Conservation (phyloP, 2,113 vertebrate species). For the Calidris pugnax region DNA sequence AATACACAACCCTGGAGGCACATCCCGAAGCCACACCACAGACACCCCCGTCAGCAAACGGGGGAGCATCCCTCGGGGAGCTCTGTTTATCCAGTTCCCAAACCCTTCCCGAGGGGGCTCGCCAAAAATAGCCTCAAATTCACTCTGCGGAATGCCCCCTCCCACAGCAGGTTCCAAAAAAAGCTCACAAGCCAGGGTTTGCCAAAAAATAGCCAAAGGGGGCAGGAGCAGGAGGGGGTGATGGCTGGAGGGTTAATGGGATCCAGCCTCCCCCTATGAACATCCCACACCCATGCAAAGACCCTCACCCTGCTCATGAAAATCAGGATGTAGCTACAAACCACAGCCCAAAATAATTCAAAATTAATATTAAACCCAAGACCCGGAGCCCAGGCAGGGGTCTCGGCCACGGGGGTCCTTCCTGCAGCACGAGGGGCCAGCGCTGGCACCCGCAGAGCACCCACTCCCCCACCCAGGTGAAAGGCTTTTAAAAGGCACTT, state of each 20-base stretch:
- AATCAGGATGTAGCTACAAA: fast-evolving
- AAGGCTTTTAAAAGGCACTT: not conserved
- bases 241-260: fast-evolving
- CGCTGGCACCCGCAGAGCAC: fast-evolving
- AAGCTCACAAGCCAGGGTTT: fast-evolving
- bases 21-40: not conserved
- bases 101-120: not conserved
- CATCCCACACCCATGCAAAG: not conserved
- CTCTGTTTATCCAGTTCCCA: not conserved
- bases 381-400: not conserved
- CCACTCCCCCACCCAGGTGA: fast-evolving
- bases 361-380: fast-evolving
- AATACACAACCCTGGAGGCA: not conserved
- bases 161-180: not conserved
- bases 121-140: not conserved
- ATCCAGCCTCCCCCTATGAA: not conserved
- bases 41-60: fast-evolving
- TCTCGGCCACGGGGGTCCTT: fast-evolving
- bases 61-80: not conserved
- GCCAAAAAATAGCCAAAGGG: not conserved
- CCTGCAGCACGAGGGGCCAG: not conserved
- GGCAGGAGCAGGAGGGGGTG: not conserved
- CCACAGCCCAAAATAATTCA: not conserved
- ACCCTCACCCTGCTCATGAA: not conserved
- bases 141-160: not conserved